Evolutionary conservation across 1,140 invertebrate species (phyloP), one percentile per base, ranked within the genome.

Genomic region (Tyrophagus putrescentiae): DNA sequence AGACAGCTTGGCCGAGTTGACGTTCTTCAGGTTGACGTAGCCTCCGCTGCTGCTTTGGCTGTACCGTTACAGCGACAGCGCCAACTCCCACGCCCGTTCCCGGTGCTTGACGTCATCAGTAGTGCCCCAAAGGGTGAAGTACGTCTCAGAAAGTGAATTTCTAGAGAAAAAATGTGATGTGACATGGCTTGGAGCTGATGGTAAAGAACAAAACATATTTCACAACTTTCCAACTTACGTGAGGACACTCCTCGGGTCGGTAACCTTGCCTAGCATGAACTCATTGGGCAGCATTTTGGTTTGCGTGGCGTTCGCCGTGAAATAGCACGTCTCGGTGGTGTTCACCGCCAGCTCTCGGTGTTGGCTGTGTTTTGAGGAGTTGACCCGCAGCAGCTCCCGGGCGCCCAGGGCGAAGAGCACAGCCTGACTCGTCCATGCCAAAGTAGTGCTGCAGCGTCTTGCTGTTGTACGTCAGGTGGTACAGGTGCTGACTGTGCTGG

Each of bases 361-460:
- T 62, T 83, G 80, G 16, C 33, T 50, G 48, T 60, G 27, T 83
- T n/a, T 48, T 1, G 82, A 79, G 60, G 81, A 65, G 3, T 82
- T 75, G 68, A 84, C 83, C 60, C 82, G 76, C 52, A 82, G 71
- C 7, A 81, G 86, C 64, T 80, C 80, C n/a, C n/a, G n/a, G 2
- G 91, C 85, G 31, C 88, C 93, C 29, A 98, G 72, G 0, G 84
- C 92, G 72, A 95, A 84, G 75, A 98, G 98, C 98, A 71, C 95
- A 99, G 0, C 87, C 91, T 56, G 98, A 73, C 73, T 98, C 93
- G 70, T 96, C 95, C 94, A 98, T 98, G 78, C 97, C 98, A 69
- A 93, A 86, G 68, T 98, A 93, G 3, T 89, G 72, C 48, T 87
- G 74, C 57, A 88, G 89, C 6, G 96, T 76, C 0, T 90, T 89